Base-by-base conservation (phyloP, 2,113 vertebrate species). In the Chascanopsetta lugubris region DNA sequence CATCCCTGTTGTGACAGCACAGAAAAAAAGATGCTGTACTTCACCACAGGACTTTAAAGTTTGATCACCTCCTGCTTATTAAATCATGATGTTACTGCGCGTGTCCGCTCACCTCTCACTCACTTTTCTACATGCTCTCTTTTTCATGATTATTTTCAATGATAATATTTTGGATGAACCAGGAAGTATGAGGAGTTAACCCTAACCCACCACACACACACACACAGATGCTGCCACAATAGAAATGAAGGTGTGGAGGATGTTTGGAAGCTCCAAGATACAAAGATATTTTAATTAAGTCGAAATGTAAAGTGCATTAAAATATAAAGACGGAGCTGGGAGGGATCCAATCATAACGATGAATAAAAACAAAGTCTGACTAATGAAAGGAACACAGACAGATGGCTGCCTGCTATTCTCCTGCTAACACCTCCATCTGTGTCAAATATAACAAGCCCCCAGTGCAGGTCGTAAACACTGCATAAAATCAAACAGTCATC, bases 391-490 rank as follows among this genome's bases (percentile, higher is more conserved):
- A 42, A 22, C 21, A 24, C 0, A 72, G 67, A 70, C 87, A 87
- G 87, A 87, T 87, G 85, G 84, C 59, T 73, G 20, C n/a, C 47
- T 46, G 61, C 54, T 50, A 64, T 82, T 66, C 82, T 83, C 79
- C 69, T 75, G 82, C 85, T 76, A 77, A 72, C 72, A 71, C 68
- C 75, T 70, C 58, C 57, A 64, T 69, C 61, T 58, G 50, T 71
- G 73, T 78, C 72, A 87, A 87, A 74, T 66, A 74, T 78, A 83
- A 85, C 83, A 87, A 83, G 75, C 73, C 85, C 75, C 79, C 9
- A 24, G 65, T 80, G 84, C 55, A 60, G 65, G 68, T 60, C 68
- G 79, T 87, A 78, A 89, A 86, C 80, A 27, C 82, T 42, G 63
- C 84, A 80, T 87, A 83, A 86, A 87, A 83, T 72, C 75, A 62